Evolutionary conservation across 1,140 invertebrate species (phyloP).

Genomic region (Rhysida immarginata): DNA sequence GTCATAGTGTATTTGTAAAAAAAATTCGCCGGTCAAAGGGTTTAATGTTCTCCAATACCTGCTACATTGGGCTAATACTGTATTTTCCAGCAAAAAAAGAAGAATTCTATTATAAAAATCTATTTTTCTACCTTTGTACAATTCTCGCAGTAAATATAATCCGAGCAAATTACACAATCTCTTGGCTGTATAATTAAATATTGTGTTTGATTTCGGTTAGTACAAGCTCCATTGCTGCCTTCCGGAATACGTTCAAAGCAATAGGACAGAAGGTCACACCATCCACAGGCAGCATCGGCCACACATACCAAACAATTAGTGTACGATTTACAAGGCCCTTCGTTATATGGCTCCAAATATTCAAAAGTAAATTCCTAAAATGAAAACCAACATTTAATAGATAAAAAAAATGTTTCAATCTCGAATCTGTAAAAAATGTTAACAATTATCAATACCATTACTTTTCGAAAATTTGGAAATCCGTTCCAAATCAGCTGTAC

Average conservation of each 20-base stretch:
- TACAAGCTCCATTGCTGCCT: not conserved
- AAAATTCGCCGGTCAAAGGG: too few relatives aligned
- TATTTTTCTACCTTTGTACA: conserved; percentile 45
- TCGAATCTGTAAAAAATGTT: not conserved
- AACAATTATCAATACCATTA: too few relatives aligned
- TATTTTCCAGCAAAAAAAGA: too few relatives aligned
- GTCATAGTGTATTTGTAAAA: too few relatives aligned
- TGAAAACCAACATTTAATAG: too few relatives aligned
- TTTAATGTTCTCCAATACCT: too few relatives aligned
- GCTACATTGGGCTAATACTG: too few relatives aligned
- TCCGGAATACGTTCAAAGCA: not conserved
- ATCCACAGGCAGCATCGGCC: conserved; percentile 73
- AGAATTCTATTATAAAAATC: too few relatives aligned
- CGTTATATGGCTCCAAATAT: too few relatives aligned
- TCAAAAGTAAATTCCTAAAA: too few relatives aligned
- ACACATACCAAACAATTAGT: conserved; percentile 74
- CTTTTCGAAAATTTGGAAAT: conserved; percentile 12
- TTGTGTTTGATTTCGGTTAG: conserved; percentile 38
- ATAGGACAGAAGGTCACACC: conserved; percentile 46
- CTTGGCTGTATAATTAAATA: conserved; percentile 62
- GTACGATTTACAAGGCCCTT: conserved; percentile 37
- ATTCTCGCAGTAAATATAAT: conserved; percentile 67
- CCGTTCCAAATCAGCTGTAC: conserved; percentile 17
- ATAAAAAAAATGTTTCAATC: not conserved
- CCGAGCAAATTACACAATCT: conserved; percentile 69